A percentile compares a stretch with the other conserved stretches of the same genome.
Conservation (phyloP, 2,797 vertebrate genomes). For the Phrynocephalus forsythii region DNA sequence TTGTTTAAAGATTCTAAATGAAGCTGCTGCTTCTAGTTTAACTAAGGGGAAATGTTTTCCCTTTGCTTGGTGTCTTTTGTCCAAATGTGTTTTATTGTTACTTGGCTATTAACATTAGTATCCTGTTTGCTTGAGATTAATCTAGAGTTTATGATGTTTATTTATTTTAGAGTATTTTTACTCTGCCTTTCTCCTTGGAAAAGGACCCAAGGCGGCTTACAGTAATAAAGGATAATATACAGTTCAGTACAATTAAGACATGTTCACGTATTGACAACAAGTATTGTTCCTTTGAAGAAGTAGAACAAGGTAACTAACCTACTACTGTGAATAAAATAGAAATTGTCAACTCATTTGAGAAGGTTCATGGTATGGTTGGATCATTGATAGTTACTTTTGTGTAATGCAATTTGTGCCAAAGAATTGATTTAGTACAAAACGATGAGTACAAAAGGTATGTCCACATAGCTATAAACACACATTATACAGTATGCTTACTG, state of each 20-base stretch:
- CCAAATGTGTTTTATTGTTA: conserved; percentile 25
- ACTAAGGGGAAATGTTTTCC: background rate
- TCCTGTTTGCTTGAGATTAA: conserved; percentile 18
- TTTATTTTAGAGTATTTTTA: too few species aligned
- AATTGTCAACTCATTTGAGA: conserved; percentile 48
- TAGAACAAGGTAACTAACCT: conserved; percentile 51
- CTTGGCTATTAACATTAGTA: background rate
- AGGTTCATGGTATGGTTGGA: conserved; percentile 12
- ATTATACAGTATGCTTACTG: background rate
- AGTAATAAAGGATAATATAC: too few species aligned
- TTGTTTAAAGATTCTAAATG: background rate
- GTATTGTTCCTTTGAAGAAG: conserved; percentile 34
- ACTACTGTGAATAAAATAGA: conserved; percentile 41
- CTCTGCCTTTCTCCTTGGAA: too few species aligned
- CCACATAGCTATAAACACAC: background rate
- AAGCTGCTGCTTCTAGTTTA: background rate
- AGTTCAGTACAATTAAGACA: too few species aligned
- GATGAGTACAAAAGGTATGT: conserved; percentile 5
- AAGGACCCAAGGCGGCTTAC: too few species aligned
- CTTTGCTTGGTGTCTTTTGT: background rate
- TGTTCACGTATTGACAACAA: too few species aligned
- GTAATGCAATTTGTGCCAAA: background rate
- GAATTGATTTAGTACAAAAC: conserved; percentile 2
- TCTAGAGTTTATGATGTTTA: conserved; percentile 22
- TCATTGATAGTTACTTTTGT: background rate